Conservation (phyloP, 2,113 vertebrate genomes). For the Alectura lathami region DNA sequence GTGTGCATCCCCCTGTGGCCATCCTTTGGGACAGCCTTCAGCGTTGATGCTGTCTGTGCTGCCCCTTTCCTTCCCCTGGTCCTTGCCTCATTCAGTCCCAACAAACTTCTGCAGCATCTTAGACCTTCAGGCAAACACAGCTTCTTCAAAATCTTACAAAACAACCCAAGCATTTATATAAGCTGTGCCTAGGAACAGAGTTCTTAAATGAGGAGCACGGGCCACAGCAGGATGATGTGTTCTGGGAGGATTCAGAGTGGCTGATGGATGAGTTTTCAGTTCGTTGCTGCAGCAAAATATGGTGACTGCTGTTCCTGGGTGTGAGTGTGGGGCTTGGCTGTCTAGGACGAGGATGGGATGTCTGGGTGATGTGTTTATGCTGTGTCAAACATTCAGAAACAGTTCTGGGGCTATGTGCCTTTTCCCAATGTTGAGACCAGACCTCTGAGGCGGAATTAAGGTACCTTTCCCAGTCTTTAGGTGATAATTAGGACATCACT, state of each 20-base stretch:
- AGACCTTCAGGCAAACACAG: background rate
- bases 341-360: background rate
- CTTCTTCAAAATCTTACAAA: background rate
- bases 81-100: background rate
- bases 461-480: background rate
- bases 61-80: background rate
- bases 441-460: background rate
- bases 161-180: background rate
- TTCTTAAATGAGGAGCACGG: background rate
- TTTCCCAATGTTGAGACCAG: background rate
- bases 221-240: background rate
- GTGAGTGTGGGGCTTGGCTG: background rate
- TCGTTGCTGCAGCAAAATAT: background rate
- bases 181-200: background rate
- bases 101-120: background rate
- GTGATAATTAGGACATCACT: no score
- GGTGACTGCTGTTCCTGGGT: background rate
- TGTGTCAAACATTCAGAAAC: background rate
- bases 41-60: no score
- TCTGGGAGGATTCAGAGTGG: background rate
- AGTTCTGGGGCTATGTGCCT: background rate
- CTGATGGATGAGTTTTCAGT: background rate
- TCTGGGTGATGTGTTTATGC: background rate
- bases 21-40: background rate
- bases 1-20: rapidly evolving